Conservation (phyloP, 2,797 vertebrate species). For the Molossus alvarezi region DNA sequence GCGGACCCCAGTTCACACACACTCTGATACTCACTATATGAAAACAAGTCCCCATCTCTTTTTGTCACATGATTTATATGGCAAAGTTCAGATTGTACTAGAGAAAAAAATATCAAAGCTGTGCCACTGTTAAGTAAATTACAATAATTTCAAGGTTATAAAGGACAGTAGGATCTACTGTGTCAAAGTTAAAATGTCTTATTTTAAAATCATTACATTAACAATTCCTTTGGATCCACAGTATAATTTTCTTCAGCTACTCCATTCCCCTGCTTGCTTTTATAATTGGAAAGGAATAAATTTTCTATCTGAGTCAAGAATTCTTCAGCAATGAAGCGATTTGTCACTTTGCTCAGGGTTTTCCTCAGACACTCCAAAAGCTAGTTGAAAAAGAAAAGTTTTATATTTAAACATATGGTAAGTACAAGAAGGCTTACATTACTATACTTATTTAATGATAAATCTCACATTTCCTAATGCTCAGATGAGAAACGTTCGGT, state of each 20-base stretch:
- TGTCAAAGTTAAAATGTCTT: not conserved
- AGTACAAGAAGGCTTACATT: not conserved
- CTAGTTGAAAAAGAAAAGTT: conserved; percentile 88
- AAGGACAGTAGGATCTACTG: not conserved
- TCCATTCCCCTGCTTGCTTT: conserved; percentile 87
- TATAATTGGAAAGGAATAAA: conserved; percentile 94
- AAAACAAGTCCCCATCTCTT: not conserved
- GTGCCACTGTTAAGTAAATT: conserved; percentile 25
- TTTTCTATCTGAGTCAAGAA: conserved; percentile 96
- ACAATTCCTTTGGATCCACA: conserved; percentile 71
- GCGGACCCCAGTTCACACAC: not conserved
- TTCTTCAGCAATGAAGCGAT: conserved; percentile 92
- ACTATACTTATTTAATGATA: not conserved
- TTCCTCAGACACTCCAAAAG: conserved; percentile 96
- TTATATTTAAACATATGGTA: conserved; percentile 35
- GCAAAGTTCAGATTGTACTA: conserved; percentile 2
- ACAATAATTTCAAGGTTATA: conserved; percentile 31
- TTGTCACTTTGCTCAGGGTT: conserved; percentile 93
- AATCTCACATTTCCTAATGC: conserved; percentile 36
- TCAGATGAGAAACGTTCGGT: not conserved
- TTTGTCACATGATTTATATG: not conserved
- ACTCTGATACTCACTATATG: not conserved
- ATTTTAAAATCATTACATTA: conserved; percentile 77
- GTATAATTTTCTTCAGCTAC: conserved; percentile 86
- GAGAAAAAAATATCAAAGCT: conserved; percentile 9